Conservation (phyloP, 2,888 invertebrate genomes). For the Pelosia muscerda region DNA sequence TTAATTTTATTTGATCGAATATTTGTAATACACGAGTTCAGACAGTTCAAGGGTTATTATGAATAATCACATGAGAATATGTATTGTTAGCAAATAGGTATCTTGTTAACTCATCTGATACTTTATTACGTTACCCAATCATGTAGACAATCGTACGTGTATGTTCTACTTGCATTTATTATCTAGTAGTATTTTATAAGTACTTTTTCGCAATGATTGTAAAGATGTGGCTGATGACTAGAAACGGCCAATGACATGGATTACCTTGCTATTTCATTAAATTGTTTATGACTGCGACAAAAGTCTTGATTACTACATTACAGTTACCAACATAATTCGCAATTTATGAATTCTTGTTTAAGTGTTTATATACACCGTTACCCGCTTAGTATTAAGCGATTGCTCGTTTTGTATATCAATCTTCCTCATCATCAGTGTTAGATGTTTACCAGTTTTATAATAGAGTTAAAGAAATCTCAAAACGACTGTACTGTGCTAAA, state of each 20-base stretch:
- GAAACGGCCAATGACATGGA: background rate
- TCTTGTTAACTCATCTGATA: constrained; percentile 23
- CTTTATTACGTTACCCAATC: constrained; percentile 29
- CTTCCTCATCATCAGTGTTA: too few species aligned
- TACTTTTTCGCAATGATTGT: constrained; percentile 4
- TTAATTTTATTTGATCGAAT: constrained; percentile 8
- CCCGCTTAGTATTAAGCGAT: too few species aligned
- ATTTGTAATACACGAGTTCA: constrained; percentile 1
- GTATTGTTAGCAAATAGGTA: constrained; percentile 32
- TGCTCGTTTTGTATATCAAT: too few species aligned
- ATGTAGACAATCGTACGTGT: background rate
- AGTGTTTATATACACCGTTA: too few species aligned
- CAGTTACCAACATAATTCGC: background rate
- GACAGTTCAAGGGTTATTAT: constrained; percentile 39
- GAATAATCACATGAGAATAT: constrained; percentile 41
- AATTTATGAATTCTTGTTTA: too few species aligned
- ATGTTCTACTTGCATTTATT: constrained; percentile 5
- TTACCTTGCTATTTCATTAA: too few species aligned
- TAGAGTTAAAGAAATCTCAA: too few species aligned
- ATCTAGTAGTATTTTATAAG: background rate
- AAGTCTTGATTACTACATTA: background rate
- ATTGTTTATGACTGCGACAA: background rate
- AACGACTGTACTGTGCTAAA: background rate
- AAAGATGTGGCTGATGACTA: background rate
- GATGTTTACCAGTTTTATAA: too few species aligned